phyloP scores from a whole-genome alignment of 2,797 vertebrate genomes.

The Onychomys leucogaster region DNA sequence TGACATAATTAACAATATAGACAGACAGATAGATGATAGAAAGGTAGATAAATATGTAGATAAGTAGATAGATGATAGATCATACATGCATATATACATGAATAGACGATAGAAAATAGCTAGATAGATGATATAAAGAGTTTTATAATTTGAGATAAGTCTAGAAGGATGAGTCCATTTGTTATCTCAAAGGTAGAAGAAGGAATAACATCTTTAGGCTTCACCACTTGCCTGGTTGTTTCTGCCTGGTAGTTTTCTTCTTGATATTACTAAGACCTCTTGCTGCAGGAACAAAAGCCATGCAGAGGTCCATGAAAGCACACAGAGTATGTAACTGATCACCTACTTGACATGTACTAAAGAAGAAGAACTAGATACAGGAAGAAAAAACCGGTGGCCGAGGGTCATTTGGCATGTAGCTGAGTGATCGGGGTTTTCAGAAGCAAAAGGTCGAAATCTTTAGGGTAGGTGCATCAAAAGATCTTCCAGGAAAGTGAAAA shows the following conservation, averaged over 20 bases:
- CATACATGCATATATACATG: neutral
- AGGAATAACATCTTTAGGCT: neutral
- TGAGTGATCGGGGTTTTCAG: neutral
- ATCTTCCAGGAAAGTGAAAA: neutral
- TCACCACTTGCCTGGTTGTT: neutral
- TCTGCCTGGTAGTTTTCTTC: neutral
- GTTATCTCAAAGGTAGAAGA: neutral
- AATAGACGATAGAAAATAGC: neutral
- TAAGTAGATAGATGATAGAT: neutral
- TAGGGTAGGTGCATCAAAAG: too few relatives aligned
- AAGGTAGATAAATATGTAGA: neutral
- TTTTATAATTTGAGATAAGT: neutral
- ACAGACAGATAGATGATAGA: neutral
- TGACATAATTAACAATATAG: too few relatives aligned
- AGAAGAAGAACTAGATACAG: neutral
- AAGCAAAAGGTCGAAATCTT: neutral
- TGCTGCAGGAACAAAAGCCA: neutral
- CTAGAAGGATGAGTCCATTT: neutral
- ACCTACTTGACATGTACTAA: rapidly evolving
- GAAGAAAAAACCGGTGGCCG: neutral
- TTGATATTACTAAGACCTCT: neutral
- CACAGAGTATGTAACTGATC: neutral
- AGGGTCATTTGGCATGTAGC: neutral
- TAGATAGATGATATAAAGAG: neutral
- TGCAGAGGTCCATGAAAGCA: neutral